These are phyloP conservation scores for Scaptomyza montana DNA, from an alignment of 1,140 invertebrate genomes.

Conservation along the genomic window DNA sequence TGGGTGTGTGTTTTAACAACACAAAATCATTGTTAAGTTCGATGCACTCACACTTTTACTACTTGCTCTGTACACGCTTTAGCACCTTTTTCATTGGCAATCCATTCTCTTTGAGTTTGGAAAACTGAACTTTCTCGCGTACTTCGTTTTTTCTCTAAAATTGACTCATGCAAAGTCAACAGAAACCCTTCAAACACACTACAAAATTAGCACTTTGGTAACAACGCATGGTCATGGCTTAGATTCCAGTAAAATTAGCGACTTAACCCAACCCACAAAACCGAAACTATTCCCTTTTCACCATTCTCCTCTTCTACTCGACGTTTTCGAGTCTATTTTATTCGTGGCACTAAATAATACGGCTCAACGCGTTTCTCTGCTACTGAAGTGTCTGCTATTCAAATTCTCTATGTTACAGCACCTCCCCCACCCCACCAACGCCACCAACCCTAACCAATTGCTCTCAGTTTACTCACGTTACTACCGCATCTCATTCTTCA, in stretches of 20 bases:
- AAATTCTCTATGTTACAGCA: slow-evolving; percentile 8
- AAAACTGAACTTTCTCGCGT: slow-evolving; percentile 41
- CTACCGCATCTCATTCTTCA: not conserved
- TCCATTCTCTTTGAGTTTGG: slow-evolving; percentile 31
- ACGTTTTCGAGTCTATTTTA: slow-evolving; percentile 8
- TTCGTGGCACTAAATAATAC: slow-evolving; percentile 48
- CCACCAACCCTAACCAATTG: not conserved
- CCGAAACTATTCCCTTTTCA: not conserved
- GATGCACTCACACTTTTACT: slow-evolving; percentile 24
- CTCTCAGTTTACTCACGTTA: too few relatives aligned
- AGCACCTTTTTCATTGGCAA: slow-evolving; percentile 27
- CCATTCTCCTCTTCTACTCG: not conserved
- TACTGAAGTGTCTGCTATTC: slow-evolving; percentile 39
- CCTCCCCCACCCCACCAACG: not conserved
- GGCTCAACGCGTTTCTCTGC: slow-evolving; percentile 45
- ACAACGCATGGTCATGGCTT: slow-evolving; percentile 30
- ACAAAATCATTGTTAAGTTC: not conserved
- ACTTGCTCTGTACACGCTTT: slow-evolving; percentile 5
- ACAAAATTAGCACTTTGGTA: slow-evolving; percentile 45
- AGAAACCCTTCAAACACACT: slow-evolving; percentile 12
- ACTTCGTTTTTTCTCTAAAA: not conserved
- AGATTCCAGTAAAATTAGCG: slow-evolving; percentile 45
- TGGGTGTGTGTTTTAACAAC: not conserved
- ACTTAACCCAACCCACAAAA: slow-evolving; percentile 31
- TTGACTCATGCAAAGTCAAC: slow-evolving; percentile 1